Evolutionary conservation across 2,113 vertebrate genomes (phyloP), one percentile per base, ranked within the genome.

Genomic region (Merops nubicus): DNA sequence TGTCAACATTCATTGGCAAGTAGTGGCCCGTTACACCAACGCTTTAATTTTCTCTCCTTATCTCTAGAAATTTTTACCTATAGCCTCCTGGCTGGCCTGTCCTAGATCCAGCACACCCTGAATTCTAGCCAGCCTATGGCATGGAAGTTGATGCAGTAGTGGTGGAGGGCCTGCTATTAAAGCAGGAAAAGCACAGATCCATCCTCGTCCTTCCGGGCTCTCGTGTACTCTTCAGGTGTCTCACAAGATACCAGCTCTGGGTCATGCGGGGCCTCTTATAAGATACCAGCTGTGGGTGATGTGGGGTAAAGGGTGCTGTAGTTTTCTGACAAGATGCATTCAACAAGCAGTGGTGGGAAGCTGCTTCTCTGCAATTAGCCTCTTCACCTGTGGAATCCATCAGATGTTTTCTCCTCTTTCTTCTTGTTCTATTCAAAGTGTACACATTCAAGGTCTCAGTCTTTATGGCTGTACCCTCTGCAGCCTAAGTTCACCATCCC

Each of bases 161-260:
- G 25, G 4, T 69, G 36, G n/a, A 59, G 57, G 50, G 42, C 63
- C 28, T 63, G 2, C 6, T 45, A 65, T 25, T 25, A 75, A 68
- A 82, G n/a, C 31, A 62, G 51, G 63, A 60, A 65, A 16, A 77
- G 17, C 8, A 57, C 26, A 69, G 20, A 8, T 51, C n/a, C 73
- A 2, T 13, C 33, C 40, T 57, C 0, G 0, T 19, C 31, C 19
- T 45, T 57, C 38, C 47, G 26, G 12, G 16, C 47, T 89, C 19
- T 21, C 15, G 8, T 28, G 33, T 22, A 12, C 8, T 63, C 6
- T 26, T 72, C 51, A 28, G 33, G 31, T 12, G 11, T 34, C 54
- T 33, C 7, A 4, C 28, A 36, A 36, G 25, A 38, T 33, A n/a
- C 1, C 38, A 42, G 7, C 8, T 26, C 19, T 54, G 28, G 11